Conservation (phyloP, 2,113 vertebrate species). For the Litocranius walleri region DNA sequence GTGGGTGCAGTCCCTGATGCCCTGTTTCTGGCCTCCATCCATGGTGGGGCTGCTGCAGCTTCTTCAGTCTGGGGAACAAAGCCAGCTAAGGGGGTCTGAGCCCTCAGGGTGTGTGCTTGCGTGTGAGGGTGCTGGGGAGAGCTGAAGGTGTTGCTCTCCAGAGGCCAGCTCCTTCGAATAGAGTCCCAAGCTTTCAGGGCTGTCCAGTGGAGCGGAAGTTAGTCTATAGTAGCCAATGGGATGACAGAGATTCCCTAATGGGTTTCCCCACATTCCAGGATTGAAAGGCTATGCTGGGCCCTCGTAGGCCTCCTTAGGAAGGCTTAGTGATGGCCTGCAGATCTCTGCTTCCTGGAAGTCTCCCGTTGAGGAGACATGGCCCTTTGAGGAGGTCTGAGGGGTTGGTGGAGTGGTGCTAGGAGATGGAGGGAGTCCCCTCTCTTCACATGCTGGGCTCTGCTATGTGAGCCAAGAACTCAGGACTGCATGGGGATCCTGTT, state of each 20-base stretch:
- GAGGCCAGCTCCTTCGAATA: too few species aligned
- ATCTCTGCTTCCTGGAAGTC: accelerated
- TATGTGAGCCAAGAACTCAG: neutral
- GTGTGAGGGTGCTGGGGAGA: neutral
- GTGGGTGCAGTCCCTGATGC: accelerated
- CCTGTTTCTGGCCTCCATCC: accelerated
- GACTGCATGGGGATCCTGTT: accelerated
- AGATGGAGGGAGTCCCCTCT: neutral
- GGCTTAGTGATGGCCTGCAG: too few species aligned
- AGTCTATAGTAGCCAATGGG: accelerated
- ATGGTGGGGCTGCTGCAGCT: accelerated
- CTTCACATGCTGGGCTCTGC: neutral
- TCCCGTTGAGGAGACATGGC: neutral
- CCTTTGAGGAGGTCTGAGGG: neutral
- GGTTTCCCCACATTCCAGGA: neutral
- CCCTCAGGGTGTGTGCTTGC: neutral
- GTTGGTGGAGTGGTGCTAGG: neutral
- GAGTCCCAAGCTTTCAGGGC: neutral
- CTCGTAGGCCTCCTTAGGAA: neutral
- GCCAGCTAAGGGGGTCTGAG: neutral
- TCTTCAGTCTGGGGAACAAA: neutral
- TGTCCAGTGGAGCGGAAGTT: neutral
- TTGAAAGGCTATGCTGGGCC: neutral
- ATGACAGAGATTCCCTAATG: neutral
- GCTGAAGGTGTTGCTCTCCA: neutral